phyloP scores from a whole-genome alignment of 2,113 vertebrate species.

The Tretioscincus oriximinensis region DNA sequence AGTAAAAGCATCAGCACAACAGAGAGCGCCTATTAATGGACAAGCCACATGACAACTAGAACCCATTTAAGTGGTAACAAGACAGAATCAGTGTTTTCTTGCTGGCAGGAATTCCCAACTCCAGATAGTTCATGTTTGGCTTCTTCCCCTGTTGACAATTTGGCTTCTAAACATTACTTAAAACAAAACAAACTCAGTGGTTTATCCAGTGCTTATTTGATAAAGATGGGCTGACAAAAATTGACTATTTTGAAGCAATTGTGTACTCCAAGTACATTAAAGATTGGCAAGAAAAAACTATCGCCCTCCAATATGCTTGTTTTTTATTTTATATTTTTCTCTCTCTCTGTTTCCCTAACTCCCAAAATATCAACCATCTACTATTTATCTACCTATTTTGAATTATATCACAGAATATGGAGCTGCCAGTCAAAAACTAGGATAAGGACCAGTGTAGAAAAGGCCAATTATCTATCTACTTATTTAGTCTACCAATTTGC shows the following conservation, averaged over 20 bases:
- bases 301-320: background rate
- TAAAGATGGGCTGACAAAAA: background rate
- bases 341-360: background rate
- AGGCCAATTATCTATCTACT: no score
- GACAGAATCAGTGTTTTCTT: background rate
- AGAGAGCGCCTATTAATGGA: slow-evolving; percentile 11
- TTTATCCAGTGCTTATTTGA: slow-evolving; percentile 10
- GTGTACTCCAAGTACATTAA: slow-evolving; percentile 11
- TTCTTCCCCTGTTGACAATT: slow-evolving; percentile 14
- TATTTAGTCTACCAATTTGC: no score
- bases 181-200: background rate
- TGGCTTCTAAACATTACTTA: slow-evolving; percentile 15
- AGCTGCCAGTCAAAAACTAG: no score
- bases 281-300: background rate
- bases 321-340: background rate
- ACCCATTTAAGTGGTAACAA: background rate
- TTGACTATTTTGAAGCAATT: background rate
- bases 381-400: no score
- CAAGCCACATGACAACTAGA: slow-evolving; percentile 6
- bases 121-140: slow-evolving; percentile 8
- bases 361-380: no score
- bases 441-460: no score
- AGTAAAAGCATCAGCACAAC: slow-evolving; percentile 12
- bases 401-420: no score
- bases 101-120: background rate